phyloP scores from a whole-genome alignment of 2,888 invertebrate genomes.

The Petrolisthes manimaculis region DNA sequence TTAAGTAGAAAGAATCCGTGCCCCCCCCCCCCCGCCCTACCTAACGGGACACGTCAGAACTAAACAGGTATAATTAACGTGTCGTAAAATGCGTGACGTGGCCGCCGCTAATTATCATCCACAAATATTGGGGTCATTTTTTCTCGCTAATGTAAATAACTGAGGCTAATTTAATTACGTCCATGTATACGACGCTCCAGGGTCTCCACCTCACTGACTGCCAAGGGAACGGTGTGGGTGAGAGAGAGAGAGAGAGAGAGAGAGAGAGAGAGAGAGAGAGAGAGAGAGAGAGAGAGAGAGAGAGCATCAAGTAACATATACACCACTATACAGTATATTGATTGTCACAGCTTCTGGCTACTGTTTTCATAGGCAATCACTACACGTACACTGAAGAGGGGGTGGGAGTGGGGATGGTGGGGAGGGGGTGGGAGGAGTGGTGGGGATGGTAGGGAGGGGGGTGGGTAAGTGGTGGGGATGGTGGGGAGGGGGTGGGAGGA shows the following conservation, averaged over 20 bases:
- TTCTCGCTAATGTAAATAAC: constrained; percentile 38
- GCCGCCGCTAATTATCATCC: constrained; percentile 27
- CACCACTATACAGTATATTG: too few species aligned
- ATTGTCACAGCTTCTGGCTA: neutral
- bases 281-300: constrained; percentile 2
- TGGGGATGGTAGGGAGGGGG: too few species aligned
- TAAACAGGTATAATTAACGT: constrained; percentile 31
- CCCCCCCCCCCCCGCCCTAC: neutral
- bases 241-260: neutral
- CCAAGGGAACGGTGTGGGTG: neutral
- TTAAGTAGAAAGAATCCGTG: too few species aligned
- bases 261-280: constrained; percentile 10
- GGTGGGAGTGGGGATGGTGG: neutral
- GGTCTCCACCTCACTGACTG: neutral
- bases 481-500: too few species aligned
- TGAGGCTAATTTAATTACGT: constrained; percentile 30
- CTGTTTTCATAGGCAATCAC: neutral
- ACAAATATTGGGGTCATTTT: constrained; percentile 36
- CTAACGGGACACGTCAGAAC: neutral
- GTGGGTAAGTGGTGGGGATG: too few species aligned
- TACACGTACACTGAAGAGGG: neutral
- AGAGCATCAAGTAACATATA: too few species aligned
- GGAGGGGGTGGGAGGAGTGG: too few species aligned
- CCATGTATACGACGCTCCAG: constrained; percentile 3
- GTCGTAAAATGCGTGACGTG: constrained; percentile 22